Percentiles rank a stretch among this genome's conserved stretches.
phyloP scores from a whole-genome alignment of 2,113 vertebrate genomes.

The Pycnonotus jocosus region DNA sequence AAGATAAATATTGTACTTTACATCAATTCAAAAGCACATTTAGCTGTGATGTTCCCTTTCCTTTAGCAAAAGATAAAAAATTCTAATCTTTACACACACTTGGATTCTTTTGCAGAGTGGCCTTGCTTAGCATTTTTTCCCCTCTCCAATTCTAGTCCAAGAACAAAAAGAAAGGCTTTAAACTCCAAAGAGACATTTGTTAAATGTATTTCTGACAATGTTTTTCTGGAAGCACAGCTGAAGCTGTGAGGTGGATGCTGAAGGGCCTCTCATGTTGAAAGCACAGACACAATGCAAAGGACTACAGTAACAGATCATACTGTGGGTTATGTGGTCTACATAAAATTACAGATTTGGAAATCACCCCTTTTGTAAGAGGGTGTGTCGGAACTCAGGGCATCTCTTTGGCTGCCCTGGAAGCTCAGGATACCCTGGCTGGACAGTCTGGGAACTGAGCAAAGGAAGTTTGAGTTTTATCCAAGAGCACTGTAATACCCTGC shows the following conservation, averaged over 20 bases:
- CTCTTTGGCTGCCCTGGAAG: too few relatives aligned
- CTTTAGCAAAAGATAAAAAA: neutral
- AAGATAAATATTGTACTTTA: neutral
- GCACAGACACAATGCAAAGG: neutral
- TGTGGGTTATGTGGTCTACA: neutral
- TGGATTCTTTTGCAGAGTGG: neutral
- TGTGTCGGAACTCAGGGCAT: too few relatives aligned
- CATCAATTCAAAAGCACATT: neutral
- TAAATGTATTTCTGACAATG: neutral
- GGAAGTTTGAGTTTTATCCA: too few relatives aligned
- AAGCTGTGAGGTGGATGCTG: neutral
- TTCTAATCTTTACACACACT: neutral
- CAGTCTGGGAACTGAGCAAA: too few relatives aligned
- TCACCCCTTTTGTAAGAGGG: neutral
- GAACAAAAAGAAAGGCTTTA: neutral
- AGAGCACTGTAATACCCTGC: too few relatives aligned
- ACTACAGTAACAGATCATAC: accelerated
- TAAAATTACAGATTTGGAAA: neutral
- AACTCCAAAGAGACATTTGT: neutral
- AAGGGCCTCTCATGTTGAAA: neutral
- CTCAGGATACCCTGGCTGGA: too few relatives aligned
- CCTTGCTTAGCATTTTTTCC: neutral
- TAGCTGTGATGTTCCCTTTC: neutral
- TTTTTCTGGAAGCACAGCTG: neutral
- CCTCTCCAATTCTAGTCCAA: neutral